Conservation (phyloP, 1,140 invertebrate genomes). For the Drosophila trapezifrons region DNA sequence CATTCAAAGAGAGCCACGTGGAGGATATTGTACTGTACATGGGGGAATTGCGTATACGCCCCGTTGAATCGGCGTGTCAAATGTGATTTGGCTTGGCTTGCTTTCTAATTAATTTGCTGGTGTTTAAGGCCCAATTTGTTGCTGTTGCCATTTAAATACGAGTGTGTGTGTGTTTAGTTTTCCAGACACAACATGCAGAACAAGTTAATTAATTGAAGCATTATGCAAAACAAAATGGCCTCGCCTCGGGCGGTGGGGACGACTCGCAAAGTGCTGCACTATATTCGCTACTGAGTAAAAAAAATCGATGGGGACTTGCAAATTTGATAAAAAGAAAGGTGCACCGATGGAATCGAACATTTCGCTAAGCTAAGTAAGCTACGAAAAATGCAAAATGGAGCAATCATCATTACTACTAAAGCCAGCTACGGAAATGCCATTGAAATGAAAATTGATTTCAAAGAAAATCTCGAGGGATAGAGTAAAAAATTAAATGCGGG, state of each 20-base stretch:
- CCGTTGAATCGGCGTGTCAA: slow-evolving; percentile 27
- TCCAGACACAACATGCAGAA: slow-evolving; percentile 45
- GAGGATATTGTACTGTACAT: slow-evolving; percentile 38
- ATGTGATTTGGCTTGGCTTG: slow-evolving; percentile 41
- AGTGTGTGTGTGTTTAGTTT: slow-evolving; percentile 35
- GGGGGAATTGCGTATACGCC: slow-evolving; percentile 41
- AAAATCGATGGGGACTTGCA: slow-evolving; percentile 12
- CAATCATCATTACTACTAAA: slow-evolving; percentile 34
- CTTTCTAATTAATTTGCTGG: slow-evolving; percentile 36
- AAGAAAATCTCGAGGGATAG: slow-evolving; percentile 6
- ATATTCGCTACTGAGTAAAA: slow-evolving; percentile 14
- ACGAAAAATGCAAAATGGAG: slow-evolving; percentile 39
- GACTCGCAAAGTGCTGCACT: neutral
- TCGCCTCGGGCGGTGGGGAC: no score
- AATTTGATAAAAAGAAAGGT: slow-evolving; percentile 15
- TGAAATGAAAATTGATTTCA: slow-evolving; percentile 16
- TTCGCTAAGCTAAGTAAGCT: slow-evolving; percentile 22
- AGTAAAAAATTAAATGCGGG: slow-evolving; percentile 36
- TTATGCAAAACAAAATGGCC: slow-evolving; percentile 37
- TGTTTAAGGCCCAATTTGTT: slow-evolving; percentile 22
- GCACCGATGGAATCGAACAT: slow-evolving; percentile 12
- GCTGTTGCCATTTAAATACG: slow-evolving; percentile 24
- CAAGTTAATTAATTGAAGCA: slow-evolving; percentile 43
- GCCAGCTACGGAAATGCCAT: slow-evolving; percentile 46
- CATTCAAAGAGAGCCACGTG: slow-evolving; percentile 41